Evolutionary conservation across 2,888 invertebrate genomes (phyloP).

Genomic region (Microctonus brassicae): DNA sequence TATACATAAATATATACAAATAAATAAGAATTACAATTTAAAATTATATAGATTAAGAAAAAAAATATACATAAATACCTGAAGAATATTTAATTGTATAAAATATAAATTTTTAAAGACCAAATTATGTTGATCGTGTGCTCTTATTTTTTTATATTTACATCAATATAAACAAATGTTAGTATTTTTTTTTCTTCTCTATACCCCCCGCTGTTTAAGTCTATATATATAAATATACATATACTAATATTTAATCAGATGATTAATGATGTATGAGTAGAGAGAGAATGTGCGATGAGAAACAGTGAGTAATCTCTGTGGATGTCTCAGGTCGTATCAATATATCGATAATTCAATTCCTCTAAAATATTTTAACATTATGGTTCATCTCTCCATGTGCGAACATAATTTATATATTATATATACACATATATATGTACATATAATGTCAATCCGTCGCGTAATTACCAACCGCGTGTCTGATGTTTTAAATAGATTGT

Average conservation of each 20-base stretch:
- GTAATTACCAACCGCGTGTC: constrained; percentile 31
- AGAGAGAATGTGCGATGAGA: background rate
- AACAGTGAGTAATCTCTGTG: background rate
- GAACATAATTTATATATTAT: background rate
- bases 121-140: too few species aligned
- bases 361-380: constrained; percentile 35
- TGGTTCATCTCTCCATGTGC: background rate
- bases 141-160: background rate
- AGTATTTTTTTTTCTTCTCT: background rate
- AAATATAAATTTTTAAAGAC: too few species aligned
- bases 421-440: too few species aligned
- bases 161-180: background rate
- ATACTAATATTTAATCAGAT: background rate
- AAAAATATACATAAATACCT: too few species aligned
- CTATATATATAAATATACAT: background rate
- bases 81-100: too few species aligned
- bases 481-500: constrained; percentile 18
- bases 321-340: constrained; percentile 16
- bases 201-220: background rate
- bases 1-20: constrained; percentile 8
- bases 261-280: background rate
- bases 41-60: too few species aligned
- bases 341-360: constrained; percentile 36
- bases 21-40: too few species aligned
- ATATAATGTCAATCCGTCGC: constrained; percentile 22